Evolutionary conservation across 2,113 vertebrate species (phyloP), one percentile per base, ranked within the genome.

Genomic region (Rhea americana): DNA sequence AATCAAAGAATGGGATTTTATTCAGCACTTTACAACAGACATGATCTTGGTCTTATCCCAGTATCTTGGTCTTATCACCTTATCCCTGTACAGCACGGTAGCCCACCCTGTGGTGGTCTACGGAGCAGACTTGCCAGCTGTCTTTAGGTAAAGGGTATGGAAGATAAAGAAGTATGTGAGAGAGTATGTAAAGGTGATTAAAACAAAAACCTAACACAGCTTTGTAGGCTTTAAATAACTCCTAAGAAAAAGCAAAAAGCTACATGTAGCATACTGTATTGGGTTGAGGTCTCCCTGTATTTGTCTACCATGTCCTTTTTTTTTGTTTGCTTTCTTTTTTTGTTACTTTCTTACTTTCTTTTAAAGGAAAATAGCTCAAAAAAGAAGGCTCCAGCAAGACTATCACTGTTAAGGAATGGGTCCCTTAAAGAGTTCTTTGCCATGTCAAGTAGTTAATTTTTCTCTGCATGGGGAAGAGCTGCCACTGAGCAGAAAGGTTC

Each of bases 81-180:
- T 71, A 35, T 51, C 22, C n/a, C 26, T 74, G 51, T 13, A 51
- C 26, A 85, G 28, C 51, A 61, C 0, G 0, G 43, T 4, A 87
- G 59, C 18, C 17, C 45, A 47, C 15, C 15, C 45, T 47, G 28
- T 0, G 1, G 22, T 26, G 22, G 35, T 47, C 41, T 41, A 15
- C 39, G 47, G 85, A 51, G n/a, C 39, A 75, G 32, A 67, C 30
- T 43, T 55, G 25, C n/a, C 39, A 62, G 45, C 30, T 67, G 28
- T 45, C 28, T 17, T 19, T 41, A 73, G 8, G 28, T 45, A 70
- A 61, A 70, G 9, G 21, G 17, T 4, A 2, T 82, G 51, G 28
- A 78, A 81, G 48, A 80, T 30, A 43, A 76, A 87, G 20, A 8
- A 74, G 20, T 82, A 11, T 10, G 17, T 41, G 5, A 85, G 55